Evolutionary conservation across 2,888 invertebrate genomes (phyloP).

Genomic region (Atherix ibis): DNA sequence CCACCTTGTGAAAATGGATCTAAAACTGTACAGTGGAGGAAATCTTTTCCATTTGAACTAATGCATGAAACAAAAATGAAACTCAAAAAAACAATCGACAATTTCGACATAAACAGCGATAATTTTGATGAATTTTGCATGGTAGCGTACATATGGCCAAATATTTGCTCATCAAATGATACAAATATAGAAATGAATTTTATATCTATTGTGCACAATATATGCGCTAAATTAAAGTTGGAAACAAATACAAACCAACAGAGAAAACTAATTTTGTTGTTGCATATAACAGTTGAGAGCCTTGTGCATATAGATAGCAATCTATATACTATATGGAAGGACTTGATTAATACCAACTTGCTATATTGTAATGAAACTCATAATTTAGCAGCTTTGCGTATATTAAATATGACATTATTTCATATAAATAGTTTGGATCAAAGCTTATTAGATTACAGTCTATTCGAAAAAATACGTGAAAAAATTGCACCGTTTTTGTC

Average conservation of each 20-base stretch:
- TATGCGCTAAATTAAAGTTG: neutral
- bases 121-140: no score
- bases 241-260: neutral
- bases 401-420: constrained; percentile 39
- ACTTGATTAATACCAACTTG: neutral
- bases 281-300: no score
- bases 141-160: no score
- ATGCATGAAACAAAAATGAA: constrained; percentile 20
- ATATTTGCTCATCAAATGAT: no score
- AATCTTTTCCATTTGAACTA: no score
- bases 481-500: constrained; percentile 44
- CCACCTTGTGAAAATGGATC: no score
- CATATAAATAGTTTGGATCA: constrained; percentile 20
- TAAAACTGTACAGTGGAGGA: no score
- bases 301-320: no score
- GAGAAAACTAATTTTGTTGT: no score
- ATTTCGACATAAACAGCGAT: no score
- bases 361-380: constrained; percentile 15
- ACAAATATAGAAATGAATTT: neutral
- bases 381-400: constrained; percentile 35
- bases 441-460: neutral
- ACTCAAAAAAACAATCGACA: constrained; percentile 11
- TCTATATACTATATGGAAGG: no score
- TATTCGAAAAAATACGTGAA: constrained; percentile 33
- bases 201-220: neutral